Conservation (phyloP, 1,140 invertebrate genomes). For the Sarcophaga peregrina region DNA sequence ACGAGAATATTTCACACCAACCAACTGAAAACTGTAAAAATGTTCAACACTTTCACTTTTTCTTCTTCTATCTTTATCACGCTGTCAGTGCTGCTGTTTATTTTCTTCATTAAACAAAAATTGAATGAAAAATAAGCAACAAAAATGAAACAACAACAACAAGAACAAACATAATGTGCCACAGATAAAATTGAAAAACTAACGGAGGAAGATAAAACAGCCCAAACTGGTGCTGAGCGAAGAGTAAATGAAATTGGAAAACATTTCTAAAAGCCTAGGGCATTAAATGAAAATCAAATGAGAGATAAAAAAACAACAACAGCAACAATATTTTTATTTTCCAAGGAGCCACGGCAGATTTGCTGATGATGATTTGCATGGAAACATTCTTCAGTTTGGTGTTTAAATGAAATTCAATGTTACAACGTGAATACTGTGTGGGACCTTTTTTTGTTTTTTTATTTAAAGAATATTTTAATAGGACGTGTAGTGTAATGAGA, state of each 20-base stretch:
- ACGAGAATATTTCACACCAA: slow-evolving; percentile 35
- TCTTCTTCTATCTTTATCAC: neutral
- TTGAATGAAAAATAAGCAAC: too few relatives aligned
- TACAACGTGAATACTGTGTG: too few relatives aligned
- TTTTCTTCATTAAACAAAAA: neutral
- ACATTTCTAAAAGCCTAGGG: neutral
- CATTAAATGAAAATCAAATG: neutral
- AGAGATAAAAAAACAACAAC: too few relatives aligned
- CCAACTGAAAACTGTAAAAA: neutral
- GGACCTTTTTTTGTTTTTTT: too few relatives aligned
- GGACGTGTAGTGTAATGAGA: too few relatives aligned
- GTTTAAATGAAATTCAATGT: too few relatives aligned
- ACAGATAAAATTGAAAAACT: neutral
- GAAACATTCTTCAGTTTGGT: too few relatives aligned
- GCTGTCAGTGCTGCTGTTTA: neutral
- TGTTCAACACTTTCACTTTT: neutral
- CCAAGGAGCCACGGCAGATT: too few relatives aligned
- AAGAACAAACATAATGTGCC: neutral
- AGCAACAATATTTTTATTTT: too few relatives aligned
- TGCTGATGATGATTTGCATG: too few relatives aligned
- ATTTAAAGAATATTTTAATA: too few relatives aligned
- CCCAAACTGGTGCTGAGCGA: neutral
- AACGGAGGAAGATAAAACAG: neutral
- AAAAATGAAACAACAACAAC: too few relatives aligned
- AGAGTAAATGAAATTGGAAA: neutral